Evolutionary conservation across 2,113 vertebrate species (phyloP).

Genomic region (Gasterosteus aculeatus): DNA sequence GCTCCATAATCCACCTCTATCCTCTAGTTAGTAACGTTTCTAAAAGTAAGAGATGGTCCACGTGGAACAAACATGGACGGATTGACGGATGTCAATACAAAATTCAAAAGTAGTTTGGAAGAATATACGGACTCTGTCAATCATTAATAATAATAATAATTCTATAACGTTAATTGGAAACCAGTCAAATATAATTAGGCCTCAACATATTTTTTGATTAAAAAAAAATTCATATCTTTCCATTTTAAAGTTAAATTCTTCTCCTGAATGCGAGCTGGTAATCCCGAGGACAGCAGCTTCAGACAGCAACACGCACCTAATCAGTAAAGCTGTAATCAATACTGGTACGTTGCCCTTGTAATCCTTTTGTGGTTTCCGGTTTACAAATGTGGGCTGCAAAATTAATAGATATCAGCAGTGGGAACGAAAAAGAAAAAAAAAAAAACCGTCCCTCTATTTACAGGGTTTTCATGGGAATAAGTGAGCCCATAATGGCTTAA

Average conservation of each 20-base stretch:
- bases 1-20: conserved; percentile 13
- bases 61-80: neutral
- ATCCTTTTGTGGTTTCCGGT: conserved; percentile 48
- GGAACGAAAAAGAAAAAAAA: conserved; percentile 23
- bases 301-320: conserved; percentile 17
- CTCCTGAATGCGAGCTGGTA: neutral
- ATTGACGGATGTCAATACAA: too few relatives aligned
- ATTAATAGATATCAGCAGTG: conserved; percentile 64
- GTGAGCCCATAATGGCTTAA: conserved; percentile 64
- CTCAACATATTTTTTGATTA: neutral
- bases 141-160: neutral
- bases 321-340: conserved; percentile 39
- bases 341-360: conserved; percentile 26
- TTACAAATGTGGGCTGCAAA: conserved; percentile 40
- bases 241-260: neutral
- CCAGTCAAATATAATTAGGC: conserved; percentile 10
- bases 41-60: too few relatives aligned
- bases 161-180: neutral
- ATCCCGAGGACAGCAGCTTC: neutral
- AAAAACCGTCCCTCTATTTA: conserved; percentile 57
- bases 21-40: conserved; percentile 3
- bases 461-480: conserved; percentile 67
- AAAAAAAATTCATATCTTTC: neutral
- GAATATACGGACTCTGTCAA: neutral
- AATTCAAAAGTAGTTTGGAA: neutral